A percentile compares a stretch with the other conserved stretches of the same genome.
Conservation (phyloP, 2,113 vertebrate genomes). For the Mormyrus lacerda region DNA sequence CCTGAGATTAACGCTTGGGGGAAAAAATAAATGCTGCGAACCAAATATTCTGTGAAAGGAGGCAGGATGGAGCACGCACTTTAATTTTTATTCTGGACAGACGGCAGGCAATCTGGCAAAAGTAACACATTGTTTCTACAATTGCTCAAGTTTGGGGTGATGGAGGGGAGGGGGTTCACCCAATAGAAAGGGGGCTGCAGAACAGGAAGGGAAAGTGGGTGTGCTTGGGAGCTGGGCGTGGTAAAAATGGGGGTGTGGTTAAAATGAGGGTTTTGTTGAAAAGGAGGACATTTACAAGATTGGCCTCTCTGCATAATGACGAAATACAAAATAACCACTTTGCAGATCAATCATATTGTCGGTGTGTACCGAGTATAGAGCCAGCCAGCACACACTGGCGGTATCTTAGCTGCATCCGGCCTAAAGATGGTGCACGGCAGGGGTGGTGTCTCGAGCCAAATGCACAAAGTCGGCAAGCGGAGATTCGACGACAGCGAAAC, state of each 20-base stretch:
- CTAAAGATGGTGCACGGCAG: not conserved
- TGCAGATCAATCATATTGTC: not conserved
- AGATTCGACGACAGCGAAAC: not conserved
- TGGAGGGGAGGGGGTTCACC: not conserved
- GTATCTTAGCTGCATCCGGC: not conserved
- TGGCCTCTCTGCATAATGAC: not conserved
- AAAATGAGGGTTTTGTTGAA: not conserved
- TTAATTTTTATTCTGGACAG: not conserved
- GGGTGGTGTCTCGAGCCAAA: not conserved
- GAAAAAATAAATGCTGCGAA: not conserved
- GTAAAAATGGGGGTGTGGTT: not conserved
- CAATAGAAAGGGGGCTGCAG: not conserved
- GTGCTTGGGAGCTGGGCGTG: not conserved
- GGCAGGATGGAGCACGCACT: not conserved
- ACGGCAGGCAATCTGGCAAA: not conserved
- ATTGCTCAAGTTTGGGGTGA: not conserved
- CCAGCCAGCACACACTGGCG: not conserved
- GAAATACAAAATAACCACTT: not conserved
- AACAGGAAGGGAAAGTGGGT: not conserved
- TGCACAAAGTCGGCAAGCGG: not conserved
- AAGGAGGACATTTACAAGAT: not conserved
- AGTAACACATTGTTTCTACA: not conserved
- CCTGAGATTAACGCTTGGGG: not conserved
- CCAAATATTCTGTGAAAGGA: not conserved
- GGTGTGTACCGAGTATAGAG: not conserved